Evolutionary conservation across 2,113 vertebrate species (phyloP), one percentile per base, ranked within the genome.

Genomic region (Polyodon spathula): DNA sequence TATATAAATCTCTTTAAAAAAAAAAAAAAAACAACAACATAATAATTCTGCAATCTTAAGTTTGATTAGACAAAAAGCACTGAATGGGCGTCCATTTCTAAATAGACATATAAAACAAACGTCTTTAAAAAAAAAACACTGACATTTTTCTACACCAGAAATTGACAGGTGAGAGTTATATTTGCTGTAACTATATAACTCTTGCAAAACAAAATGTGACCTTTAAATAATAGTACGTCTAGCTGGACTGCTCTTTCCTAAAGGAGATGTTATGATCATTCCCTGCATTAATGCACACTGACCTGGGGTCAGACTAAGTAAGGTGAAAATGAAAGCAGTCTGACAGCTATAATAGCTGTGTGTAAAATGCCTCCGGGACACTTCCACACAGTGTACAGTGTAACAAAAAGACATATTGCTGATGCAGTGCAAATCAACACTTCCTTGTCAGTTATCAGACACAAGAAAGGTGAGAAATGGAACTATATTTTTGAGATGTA

Each of bases 331-430:
- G 54, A 65, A 58, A 42, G 60, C 54, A 44, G 52, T 14, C 56
- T 65, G 58, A 50, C 15, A 64, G 54, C 61, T 8, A 60, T 2
- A 61, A 51, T 68, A 58, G 67, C 15, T 57, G 9, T 7, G 37
- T 11, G 7, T 56, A 40, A 64, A 67, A 71, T 66, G 38, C 62
- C 69, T 56, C 27, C 37, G 50, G 62, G 68, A 46, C 67, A 60
- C 40, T 67, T 61, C 70, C 64, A 71, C 56, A 68, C 10, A 15
- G 61, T 38, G 58, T 57, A 55, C 54, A 77, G 70, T 74, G 72
- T 68, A 66, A 79, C 73, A 60, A 65, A 57, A n/a, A n/a, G n/a
- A 17, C 57, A 60, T 8, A 68, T 72, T 75, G 58, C 38, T 62
- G 55, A 59, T 65, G 66, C 70, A 69, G 56, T 60, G 66, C 4